Evolutionary conservation across 2,888 invertebrate genomes (phyloP).

Genomic region (Megalurothrips usitatus): DNA sequence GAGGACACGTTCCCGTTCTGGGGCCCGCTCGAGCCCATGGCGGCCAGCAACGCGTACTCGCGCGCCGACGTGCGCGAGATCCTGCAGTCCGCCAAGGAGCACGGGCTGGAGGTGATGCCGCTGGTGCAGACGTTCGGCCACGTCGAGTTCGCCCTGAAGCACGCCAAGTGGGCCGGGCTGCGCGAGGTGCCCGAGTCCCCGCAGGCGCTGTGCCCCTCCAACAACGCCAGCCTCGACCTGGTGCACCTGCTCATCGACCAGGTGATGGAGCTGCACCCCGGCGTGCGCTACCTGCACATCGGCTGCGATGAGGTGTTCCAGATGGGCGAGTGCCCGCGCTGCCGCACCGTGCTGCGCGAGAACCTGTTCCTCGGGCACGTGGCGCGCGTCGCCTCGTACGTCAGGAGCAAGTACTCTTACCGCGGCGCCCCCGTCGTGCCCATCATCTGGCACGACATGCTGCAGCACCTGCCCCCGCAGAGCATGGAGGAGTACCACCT

Average conservation of each 20-base stretch:
- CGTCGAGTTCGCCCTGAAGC: conserved; percentile 67
- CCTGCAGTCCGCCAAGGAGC: conserved; percentile 51
- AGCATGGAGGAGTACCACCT: conserved; percentile 58
- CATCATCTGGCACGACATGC: conserved; percentile 79
- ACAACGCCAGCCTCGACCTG: conserved; percentile 57
- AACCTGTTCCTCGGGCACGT: conserved; percentile 62
- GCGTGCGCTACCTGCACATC: conserved; percentile 58
- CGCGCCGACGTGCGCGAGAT: conserved; percentile 51
- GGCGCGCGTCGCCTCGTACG: conserved; percentile 55
- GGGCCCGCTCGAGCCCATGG: conserved; percentile 53
- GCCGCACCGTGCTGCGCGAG: conserved; percentile 52
- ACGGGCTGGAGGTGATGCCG: conserved; percentile 65
- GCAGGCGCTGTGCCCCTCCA: conserved; percentile 67
- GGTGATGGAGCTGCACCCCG: conserved; percentile 45
- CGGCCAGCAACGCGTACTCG: conserved; percentile 59
- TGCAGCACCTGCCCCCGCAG: conserved; percentile 59
- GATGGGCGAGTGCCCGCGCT: conserved; percentile 62
- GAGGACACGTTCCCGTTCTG: conserved; percentile 78
- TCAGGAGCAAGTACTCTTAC: conserved; percentile 52
- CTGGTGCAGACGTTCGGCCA: conserved; percentile 74
- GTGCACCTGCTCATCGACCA: conserved; percentile 66
- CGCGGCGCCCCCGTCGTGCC: conserved; percentile 51
- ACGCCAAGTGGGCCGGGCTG: conserved; percentile 56
- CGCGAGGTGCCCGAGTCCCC: conserved; percentile 64
- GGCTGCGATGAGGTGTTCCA: conserved; percentile 72